Evolutionary conservation across 1,140 invertebrate species (phyloP), one percentile per base, ranked within the genome.

Genomic region (Harlomillsia oculata): DNA sequence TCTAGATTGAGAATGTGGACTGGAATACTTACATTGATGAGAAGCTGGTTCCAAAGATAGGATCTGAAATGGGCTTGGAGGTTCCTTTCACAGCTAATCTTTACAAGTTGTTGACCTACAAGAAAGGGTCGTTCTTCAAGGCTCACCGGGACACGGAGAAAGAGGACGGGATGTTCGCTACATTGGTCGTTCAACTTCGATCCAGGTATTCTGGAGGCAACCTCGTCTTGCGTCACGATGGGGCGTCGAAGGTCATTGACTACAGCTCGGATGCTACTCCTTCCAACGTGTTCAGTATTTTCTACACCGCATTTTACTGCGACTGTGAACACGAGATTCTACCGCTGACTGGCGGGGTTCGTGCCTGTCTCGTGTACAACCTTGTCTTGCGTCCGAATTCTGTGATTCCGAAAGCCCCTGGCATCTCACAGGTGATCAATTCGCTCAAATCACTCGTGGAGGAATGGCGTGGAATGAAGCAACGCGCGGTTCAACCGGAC

Each of bases 161-260:
- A n/a, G 55, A 51, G 40, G n/a, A 48, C 2, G 46, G 55, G 14
- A 56, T 56, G 55, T 56, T 56, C 32, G 55, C 23, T 11, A 56
- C 55, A 13, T 14, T 56, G 3, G 44, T 56, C 13, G 20, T 56
- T n/a, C 55, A 56, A 26, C 25, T 48, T 8, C 55, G 45, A 9
- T 48, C 34, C 6, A 36, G 21, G 11, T 50, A 56, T 36, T 39
- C 29, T 3, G 55, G 55, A 1, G 55, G 55, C 8, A 11, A 50
- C 25, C 25, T 56, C 6, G 14, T 48, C 9, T 45, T 56, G 9
- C 25, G 32, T 16, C 55, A 56, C 18, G 48, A 51, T 14, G 21
- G 44, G 3, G 16, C 23, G 5, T 9, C 16, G 20, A 37, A 51
- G 28, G 25, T 13, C 18, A 32, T 56, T n/a, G 37, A 43, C n/a